Base-by-base conservation (phyloP, 1,140 invertebrate genomes). In the Sarcophaga bullata region DNA sequence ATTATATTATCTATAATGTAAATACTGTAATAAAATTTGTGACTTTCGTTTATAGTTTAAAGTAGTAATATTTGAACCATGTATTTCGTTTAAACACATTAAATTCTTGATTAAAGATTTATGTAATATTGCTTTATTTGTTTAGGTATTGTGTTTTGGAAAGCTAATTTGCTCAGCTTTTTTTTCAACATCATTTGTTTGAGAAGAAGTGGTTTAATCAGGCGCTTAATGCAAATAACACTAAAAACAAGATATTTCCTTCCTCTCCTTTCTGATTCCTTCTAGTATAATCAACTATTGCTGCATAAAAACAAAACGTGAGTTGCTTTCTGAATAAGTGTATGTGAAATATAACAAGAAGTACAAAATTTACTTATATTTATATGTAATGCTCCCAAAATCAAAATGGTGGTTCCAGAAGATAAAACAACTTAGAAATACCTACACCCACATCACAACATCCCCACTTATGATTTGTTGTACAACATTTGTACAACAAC, bases 381-480 rank as follows among this genome's bases (percentile, higher is more conserved):
- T 58, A n/a, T 58, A 58, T 68, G 62, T 68, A 68, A 68, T 68
- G 19, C 62, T 19, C 4, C 6, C 17, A 68, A 68, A 68, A 68
- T 25, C 62, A 19, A 68, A 68, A 68, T n/a, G 62, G 62, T 68
- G 62, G 62, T 68, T 68, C 15, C 19, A 68, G 62, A 17, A 68
- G 62, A 68, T 68, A 68, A 68, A 19, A 68, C 19, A 68, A 68
- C 62, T 68, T 68, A 19, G 62, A 19, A 68, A 68, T 68, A 68
- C n/a, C 62, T 68, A 19, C 19, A 19, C 62, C 19, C 19, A 68
- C 62, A 25, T 19, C 17, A 68, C 19, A 19, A 0, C 62, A 7
- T 25, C 62, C 62, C 62, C 62, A 25, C 1, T 68, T 68, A 19
- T 68, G 17, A 9, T 9, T 68, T 68, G 17, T 68, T 19, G n/a